phyloP scores from a whole-genome alignment of 2,113 vertebrate genomes.

The Burhinus oedicnemus region DNA sequence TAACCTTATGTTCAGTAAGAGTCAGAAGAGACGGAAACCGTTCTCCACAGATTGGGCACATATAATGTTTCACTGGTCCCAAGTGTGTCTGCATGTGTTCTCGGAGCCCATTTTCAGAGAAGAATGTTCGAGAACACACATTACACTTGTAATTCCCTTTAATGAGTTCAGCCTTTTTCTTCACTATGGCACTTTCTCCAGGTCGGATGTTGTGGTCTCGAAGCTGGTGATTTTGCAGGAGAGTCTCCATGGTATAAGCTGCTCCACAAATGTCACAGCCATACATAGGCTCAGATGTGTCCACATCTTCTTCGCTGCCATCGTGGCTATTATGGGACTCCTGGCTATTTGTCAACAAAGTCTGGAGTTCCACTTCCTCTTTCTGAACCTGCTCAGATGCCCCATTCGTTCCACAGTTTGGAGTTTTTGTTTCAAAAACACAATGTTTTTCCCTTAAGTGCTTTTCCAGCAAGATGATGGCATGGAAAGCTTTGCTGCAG shows the following conservation, averaged over 20 bases:
- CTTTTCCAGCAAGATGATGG: conserved; percentile 93
- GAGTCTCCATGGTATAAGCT: conserved; percentile 97
- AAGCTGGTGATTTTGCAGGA: conserved; percentile 95
- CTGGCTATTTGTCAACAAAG: conserved; percentile 90
- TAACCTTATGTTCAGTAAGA: conserved; percentile 98
- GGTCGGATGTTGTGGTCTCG: conserved; percentile 98
- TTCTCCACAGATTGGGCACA: conserved; percentile 98
- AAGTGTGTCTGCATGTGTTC: conserved; percentile 99
- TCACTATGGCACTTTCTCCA: conserved; percentile 92
- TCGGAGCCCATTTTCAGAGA: conserved; percentile 94
- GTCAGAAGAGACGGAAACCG: conserved; percentile 97
- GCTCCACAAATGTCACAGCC: conserved; percentile 97
- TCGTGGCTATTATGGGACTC: conserved; percentile 93
- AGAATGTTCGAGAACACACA: conserved; percentile 97
- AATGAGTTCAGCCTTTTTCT: conserved; percentile 97
- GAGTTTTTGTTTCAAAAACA: conserved; percentile 91
- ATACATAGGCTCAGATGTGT: conserved; percentile 94
- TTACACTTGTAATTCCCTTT: conserved; percentile 99
- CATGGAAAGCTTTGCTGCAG: conserved; percentile 98
- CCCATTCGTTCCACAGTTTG: conserved; percentile 91
- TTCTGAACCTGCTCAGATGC: conserved; percentile 88
- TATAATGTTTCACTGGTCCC: conserved; percentile 98
- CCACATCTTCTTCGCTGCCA: conserved; percentile 92
- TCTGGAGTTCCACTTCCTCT: conserved; percentile 91
- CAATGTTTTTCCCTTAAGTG: conserved; percentile 95